A percentile compares a stretch with the other conserved stretches of the same genome.
Conservation (phyloP, 2,888 invertebrate genomes). For the Cylloceria caligata region DNA sequence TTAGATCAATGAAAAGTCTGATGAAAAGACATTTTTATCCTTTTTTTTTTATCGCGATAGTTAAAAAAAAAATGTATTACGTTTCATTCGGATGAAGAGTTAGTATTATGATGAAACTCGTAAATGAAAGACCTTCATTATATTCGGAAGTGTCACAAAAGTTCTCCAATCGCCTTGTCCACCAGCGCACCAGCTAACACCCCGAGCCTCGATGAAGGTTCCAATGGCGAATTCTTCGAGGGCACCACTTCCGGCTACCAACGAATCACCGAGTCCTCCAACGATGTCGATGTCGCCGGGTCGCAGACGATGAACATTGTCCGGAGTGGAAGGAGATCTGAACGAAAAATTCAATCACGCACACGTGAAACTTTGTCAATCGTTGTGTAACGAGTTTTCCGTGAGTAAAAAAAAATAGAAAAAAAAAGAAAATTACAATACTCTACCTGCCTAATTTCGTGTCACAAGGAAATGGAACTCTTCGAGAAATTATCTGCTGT, state of each 20-base stretch:
- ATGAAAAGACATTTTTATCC: too few relatives aligned
- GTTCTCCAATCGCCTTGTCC: conserved; percentile 90
- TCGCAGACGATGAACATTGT: conserved; percentile 89
- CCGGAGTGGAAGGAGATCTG: conserved; percentile 84
- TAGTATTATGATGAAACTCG: background rate
- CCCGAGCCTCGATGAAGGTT: conserved; percentile 90
- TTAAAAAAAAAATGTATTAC: too few relatives aligned
- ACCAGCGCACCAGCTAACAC: conserved; percentile 91
- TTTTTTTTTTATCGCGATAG: too few relatives aligned
- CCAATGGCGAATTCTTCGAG: conserved; percentile 90
- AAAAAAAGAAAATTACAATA: conserved; percentile 22
- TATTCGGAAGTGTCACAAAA: conserved; percentile 90
- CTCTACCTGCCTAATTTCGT: conserved; percentile 80
- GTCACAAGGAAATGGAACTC: conserved; percentile 82
- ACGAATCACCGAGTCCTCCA: conserved; percentile 90
- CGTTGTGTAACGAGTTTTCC: too few relatives aligned
- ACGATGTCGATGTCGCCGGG: conserved; percentile 91
- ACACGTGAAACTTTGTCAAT: conserved; percentile 14
- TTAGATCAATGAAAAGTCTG: too few relatives aligned
- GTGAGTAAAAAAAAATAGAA: conserved; percentile 6
- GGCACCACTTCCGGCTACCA: conserved; percentile 91
- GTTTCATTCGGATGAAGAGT: background rate
- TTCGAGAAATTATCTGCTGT: conserved; percentile 77
- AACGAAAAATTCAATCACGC: conserved; percentile 29
- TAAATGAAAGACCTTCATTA: conserved; percentile 81